Evolutionary conservation across 1,140 invertebrate species (phyloP), one percentile per base, ranked within the genome.

Genomic region (Megalonaias nervosa): DNA sequence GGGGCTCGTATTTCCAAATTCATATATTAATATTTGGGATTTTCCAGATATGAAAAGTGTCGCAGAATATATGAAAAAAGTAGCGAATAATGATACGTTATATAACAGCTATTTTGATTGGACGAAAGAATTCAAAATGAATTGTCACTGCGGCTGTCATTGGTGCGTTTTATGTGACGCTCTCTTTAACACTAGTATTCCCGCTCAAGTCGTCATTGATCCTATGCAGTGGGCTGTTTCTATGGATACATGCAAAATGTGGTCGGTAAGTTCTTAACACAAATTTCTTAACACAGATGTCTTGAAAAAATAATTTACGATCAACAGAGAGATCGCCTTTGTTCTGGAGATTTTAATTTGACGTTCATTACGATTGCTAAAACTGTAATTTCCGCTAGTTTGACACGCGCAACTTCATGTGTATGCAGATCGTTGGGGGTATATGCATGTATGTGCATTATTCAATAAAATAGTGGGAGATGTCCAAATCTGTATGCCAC

Each of bases 1-100:
- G 57, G 75, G 76, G 58, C 38, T 84, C 13, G 85, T 86, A 4
- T 87, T 88, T 14, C 89, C 95, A 82, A 94, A 97, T 83, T 97
- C 97, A 0, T 96, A 93, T 88, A 96, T 99, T 55, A 97, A 99
- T 91, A 95, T 99, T 2, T 96, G 98, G 85, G 97, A 99, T 89
- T 99, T 98, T 88, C 93, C 94, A 5, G 95, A 95, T 16, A 94
- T 97, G 0, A 94, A 94, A 83, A 94, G 96, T 82, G 90, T 99
- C 48, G 97, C 96, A 9, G 93, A 94, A 3, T 98, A 97, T 90
- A 91, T 99, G 23, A 93, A 94, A 71, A 92, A 94, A 56, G 72
- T 88, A 11, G 72, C 57, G 57, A 66, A 65, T 15, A 86, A 88
- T 70, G 83, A 89, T 14, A 81, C 82, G 0, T 86, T 86, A 13